Evolutionary conservation across 2,888 invertebrate genomes (phyloP).

Genomic region (Reticulitermes lucifugus): DNA sequence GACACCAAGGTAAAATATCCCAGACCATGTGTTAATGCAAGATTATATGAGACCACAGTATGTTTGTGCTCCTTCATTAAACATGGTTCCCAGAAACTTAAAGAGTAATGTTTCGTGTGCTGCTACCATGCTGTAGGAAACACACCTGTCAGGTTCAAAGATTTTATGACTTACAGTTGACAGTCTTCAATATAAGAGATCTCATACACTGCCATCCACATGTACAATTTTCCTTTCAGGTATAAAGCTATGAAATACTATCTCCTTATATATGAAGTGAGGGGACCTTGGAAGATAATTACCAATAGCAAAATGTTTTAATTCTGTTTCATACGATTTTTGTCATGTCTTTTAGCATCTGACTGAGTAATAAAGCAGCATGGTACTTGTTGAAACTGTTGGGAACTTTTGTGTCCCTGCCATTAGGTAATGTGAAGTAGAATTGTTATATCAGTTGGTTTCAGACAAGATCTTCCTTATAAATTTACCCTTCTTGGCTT

Average conservation of each 20-base stretch:
- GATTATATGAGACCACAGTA: slow-evolving; percentile 39
- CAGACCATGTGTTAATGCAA: slow-evolving; percentile 29
- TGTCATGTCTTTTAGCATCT: background rate
- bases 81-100: slow-evolving; percentile 9
- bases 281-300: background rate
- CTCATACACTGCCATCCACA: slow-evolving; percentile 24
- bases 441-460: background rate
- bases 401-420: background rate
- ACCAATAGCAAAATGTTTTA: background rate
- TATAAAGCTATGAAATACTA: background rate
- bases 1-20: slow-evolving; percentile 31
- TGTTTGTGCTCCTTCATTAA: slow-evolving; percentile 29
- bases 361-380: background rate
- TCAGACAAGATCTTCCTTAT: background rate
- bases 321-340: background rate
- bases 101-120: background rate
- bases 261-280: background rate
- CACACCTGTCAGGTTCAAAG: slow-evolving; percentile 10
- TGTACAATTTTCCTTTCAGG: slow-evolving; percentile 18
- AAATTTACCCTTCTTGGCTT: background rate
- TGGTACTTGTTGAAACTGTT: background rate
- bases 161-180: slow-evolving; percentile 19
- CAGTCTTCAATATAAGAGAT: background rate
- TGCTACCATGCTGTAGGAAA: slow-evolving; percentile 14
- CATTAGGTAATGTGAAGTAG: background rate